Evolutionary conservation across 1,140 invertebrate species (phyloP).

Genomic region (Macrotrachela quadricornifera): DNA sequence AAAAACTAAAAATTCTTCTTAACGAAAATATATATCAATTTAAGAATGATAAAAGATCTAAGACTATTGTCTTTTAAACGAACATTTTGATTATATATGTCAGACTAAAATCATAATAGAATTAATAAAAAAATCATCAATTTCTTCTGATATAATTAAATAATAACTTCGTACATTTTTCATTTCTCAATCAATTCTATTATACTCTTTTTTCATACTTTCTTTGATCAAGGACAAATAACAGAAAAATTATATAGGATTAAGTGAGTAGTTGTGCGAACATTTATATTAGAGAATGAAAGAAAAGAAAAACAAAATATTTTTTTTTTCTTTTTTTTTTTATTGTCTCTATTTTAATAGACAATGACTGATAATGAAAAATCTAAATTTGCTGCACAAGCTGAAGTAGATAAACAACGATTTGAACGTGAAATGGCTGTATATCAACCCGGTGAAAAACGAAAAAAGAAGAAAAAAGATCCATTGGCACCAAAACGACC

Average conservation of each 20-base stretch:
- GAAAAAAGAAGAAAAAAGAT: constrained; percentile 76
- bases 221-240: neutral
- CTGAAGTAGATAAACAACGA: constrained; percentile 75
- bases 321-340: constrained; percentile 9
- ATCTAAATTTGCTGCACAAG: constrained; percentile 93
- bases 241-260: neutral
- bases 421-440: constrained; percentile 87
- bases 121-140: too few species aligned
- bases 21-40: neutral
- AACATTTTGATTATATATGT: neutral
- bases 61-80: neutral
- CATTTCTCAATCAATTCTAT: neutral
- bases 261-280: neutral
- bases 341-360: too few species aligned
- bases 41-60: neutral
- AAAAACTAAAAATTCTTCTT: constrained; percentile 5
- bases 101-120: neutral
- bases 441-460: constrained; percentile 52
- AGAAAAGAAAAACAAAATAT: neutral
- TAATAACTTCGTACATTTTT: neutral
- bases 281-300: neutral
- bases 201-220: too few species aligned
- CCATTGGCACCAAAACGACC: constrained; percentile 95
- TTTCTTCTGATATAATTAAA: neutral
- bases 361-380: constrained; percentile 97